These are phyloP conservation scores for Gorsachius magnificus DNA, from an alignment of 2,797 vertebrate genomes.

Conservation along the genomic window DNA sequence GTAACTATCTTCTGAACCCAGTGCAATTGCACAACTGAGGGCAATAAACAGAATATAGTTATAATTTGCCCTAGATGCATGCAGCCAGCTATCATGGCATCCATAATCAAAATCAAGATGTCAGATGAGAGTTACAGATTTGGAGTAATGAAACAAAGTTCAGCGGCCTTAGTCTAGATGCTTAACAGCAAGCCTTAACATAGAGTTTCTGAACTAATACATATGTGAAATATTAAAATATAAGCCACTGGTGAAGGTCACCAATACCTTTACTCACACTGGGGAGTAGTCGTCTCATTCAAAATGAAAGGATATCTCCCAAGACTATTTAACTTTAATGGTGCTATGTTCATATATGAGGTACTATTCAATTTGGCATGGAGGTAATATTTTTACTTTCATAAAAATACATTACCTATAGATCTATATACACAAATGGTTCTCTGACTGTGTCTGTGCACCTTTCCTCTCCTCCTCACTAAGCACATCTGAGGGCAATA, in stretches of 20 bases:
- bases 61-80: background rate
- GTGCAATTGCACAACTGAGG: background rate
- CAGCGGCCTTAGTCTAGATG: background rate
- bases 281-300: background rate
- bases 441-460: background rate
- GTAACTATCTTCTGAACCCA: background rate
- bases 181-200: background rate
- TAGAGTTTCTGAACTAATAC: background rate
- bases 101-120: background rate
- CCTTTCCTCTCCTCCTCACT: background rate
- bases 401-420: background rate
- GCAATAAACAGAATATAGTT: background rate
- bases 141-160: background rate
- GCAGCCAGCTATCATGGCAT: background rate
- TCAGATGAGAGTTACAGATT: background rate
- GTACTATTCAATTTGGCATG: background rate
- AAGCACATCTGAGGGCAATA: background rate
- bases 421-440: background rate
- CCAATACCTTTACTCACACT: background rate
- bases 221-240: background rate
- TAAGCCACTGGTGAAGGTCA: background rate
- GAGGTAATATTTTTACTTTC: background rate
- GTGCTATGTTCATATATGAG: background rate
- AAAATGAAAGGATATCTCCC: background rate
- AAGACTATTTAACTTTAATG: background rate